These are phyloP conservation scores for Xylophagus ater DNA, from an alignment of 2,888 invertebrate genomes.

Conservation along the genomic window DNA sequence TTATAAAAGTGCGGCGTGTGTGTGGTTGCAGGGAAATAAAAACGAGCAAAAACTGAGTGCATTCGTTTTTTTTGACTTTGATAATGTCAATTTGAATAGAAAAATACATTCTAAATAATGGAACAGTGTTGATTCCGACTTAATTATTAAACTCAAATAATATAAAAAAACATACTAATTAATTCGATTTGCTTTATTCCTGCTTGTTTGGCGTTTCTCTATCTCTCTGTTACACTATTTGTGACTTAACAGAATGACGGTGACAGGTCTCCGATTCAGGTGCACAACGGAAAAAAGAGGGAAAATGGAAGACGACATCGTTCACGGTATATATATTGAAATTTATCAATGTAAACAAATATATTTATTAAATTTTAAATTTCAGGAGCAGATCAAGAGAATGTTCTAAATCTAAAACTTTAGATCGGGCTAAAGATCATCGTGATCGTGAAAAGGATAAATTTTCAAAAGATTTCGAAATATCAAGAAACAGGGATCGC, in stretches of 20 bases:
- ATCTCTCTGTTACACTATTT: slow-evolving; percentile 21
- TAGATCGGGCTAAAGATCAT: slow-evolving; percentile 37
- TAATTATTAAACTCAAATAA: slow-evolving; percentile 15
- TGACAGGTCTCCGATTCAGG: slow-evolving; percentile 11
- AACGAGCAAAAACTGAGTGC: slow-evolving; percentile 14
- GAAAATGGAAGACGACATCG: slow-evolving; percentile 15
- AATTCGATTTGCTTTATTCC: slow-evolving; percentile 23
- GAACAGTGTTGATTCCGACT: slow-evolving; percentile 16
- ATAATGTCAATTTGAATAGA: slow-evolving; percentile 2
- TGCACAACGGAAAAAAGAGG: slow-evolving; percentile 12
- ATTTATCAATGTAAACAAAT: slow-evolving; percentile 1
- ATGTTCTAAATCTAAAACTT: slow-evolving; percentile 24
- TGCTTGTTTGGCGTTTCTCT: slow-evolving; percentile 22
- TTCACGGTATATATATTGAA: slow-evolving; percentile 21
- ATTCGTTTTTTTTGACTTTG: slow-evolving; percentile 10
- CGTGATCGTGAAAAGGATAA: slow-evolving; percentile 27
- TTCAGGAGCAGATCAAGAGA: slow-evolving; percentile 28
- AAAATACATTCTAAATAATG: slow-evolving; percentile 11
- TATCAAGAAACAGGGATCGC: slow-evolving; percentile 34
- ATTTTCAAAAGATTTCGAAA: slow-evolving; percentile 23
- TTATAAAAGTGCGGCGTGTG: slow-evolving; percentile 35
- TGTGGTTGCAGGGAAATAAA: slow-evolving; percentile 20
- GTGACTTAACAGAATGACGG: slow-evolving; percentile 23
- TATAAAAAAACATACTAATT: slow-evolving; percentile 20
- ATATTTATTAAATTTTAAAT: slow-evolving; percentile 33